Conservation (phyloP, 2,113 vertebrate species). For the Notarius lentiginosus region DNA sequence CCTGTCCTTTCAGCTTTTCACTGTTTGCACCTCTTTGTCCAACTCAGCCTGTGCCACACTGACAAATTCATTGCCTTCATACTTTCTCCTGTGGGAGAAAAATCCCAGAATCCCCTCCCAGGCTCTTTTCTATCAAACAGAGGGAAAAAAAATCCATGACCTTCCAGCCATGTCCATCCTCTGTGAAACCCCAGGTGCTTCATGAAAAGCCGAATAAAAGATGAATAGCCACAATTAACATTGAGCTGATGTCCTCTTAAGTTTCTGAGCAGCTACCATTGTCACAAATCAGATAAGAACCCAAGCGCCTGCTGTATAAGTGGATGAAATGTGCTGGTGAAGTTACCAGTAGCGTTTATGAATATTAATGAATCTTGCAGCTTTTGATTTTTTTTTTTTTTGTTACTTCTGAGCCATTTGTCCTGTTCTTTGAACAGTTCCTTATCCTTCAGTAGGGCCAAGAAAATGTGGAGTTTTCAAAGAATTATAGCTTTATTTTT, state of each 20-base stretch:
- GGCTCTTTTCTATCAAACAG: background rate
- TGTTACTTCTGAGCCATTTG: constrained; percentile 9
- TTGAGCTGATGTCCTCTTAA: constrained; percentile 31
- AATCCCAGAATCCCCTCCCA: background rate
- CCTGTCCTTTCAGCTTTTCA: background rate
- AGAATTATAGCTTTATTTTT: constrained; percentile 43
- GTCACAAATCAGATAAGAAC: constrained; percentile 6
- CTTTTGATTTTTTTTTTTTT: constrained; percentile 11
- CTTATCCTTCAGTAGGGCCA: background rate
- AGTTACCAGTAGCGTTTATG: background rate
- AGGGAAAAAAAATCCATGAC: constrained; percentile 12
- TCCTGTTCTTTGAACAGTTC: background rate
- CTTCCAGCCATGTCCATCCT: constrained; percentile 9
- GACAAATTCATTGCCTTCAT: constrained; percentile 26
- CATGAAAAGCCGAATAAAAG: constrained; percentile 34
- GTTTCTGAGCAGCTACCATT: constrained; percentile 37
- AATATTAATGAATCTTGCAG: constrained; percentile 18
- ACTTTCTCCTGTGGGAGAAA: background rate
- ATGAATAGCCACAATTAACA: constrained; percentile 42
- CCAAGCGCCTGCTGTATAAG: constrained; percentile 1
- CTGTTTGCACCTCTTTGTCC: constrained; percentile 1
- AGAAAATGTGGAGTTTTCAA: background rate
- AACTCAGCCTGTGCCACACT: background rate
- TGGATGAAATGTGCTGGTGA: constrained; percentile 4
- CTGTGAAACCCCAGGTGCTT: constrained; percentile 23